Conservation (phyloP, 2,113 vertebrate species). For the Phoxinus phoxinus region DNA sequence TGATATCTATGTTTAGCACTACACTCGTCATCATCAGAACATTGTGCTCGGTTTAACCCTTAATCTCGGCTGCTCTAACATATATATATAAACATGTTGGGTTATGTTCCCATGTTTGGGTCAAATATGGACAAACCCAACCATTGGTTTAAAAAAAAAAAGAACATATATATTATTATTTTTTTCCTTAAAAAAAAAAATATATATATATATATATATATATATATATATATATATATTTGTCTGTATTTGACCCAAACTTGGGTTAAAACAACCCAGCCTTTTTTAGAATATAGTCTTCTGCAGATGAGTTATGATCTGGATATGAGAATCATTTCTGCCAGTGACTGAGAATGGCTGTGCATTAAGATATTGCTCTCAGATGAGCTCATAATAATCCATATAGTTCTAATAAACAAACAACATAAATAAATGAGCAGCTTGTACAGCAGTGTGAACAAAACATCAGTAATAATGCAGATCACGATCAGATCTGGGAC, state of each 20-base stretch:
- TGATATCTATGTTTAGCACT: not conserved
- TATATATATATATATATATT: too few species aligned
- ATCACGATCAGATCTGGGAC: not conserved
- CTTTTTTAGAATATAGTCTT: too few species aligned
- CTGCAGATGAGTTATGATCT: slow-evolving; percentile 13
- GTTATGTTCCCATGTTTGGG: too few species aligned
- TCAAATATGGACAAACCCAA: too few species aligned
- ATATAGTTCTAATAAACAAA: not conserved
- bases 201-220: too few species aligned
- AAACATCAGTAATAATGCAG: not conserved
- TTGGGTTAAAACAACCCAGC: too few species aligned
- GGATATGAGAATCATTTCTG: not conserved
- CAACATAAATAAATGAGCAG: not conserved
- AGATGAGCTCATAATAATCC: not conserved
- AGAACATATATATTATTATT: too few species aligned
- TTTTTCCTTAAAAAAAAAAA: too few species aligned
- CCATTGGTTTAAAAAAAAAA: too few species aligned
- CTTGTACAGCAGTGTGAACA: not conserved
- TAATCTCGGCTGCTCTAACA: too few species aligned
- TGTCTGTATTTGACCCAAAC: too few species aligned
- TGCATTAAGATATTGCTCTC: not conserved
- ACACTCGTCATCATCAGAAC: not conserved
- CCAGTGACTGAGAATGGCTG: not conserved
- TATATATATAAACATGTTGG: too few species aligned
- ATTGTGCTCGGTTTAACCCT: not conserved